Percentiles rank a stretch among this genome's conserved stretches.
phyloP scores from a whole-genome alignment of 2,113 vertebrate genomes.

The Gallinago jamesoni region DNA sequence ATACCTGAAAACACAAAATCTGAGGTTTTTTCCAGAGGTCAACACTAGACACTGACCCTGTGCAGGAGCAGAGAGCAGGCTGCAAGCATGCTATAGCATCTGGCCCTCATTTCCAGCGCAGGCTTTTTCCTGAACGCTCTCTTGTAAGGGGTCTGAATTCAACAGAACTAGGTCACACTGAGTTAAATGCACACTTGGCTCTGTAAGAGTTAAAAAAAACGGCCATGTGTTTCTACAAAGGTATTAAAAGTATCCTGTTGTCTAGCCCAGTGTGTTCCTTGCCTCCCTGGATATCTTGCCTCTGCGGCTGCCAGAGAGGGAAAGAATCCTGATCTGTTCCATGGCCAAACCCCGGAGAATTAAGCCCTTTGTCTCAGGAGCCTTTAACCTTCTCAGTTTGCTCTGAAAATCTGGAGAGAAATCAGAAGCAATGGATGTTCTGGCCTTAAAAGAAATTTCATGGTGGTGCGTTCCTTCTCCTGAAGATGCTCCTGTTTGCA shows the following conservation, averaged over 20 bases:
- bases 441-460: neutral
- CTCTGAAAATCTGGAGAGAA: constrained; percentile 27
- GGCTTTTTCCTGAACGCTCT: neutral
- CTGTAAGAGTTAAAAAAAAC: constrained; percentile 5
- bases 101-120: neutral
- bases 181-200: neutral
- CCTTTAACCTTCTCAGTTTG: constrained; percentile 45
- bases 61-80: neutral
- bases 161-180: neutral
- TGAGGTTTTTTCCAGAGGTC: neutral
- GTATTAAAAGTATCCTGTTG: constrained; percentile 3
- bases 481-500: neutral
- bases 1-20: neutral
- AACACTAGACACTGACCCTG: neutral
- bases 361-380: constrained; percentile 55
- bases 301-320: constrained; percentile 38
- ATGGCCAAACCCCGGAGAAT: constrained; percentile 7
- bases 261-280: neutral
- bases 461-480: neutral
- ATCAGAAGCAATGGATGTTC: neutral
- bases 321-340: constrained; percentile 62
- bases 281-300: constrained; percentile 4
- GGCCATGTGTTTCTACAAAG: neutral
- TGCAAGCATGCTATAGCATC: neutral
- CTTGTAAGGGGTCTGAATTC: neutral